These are phyloP conservation scores for Poecile montanus DNA, from an alignment of 2,797 vertebrate genomes.

Conservation along the genomic window DNA sequence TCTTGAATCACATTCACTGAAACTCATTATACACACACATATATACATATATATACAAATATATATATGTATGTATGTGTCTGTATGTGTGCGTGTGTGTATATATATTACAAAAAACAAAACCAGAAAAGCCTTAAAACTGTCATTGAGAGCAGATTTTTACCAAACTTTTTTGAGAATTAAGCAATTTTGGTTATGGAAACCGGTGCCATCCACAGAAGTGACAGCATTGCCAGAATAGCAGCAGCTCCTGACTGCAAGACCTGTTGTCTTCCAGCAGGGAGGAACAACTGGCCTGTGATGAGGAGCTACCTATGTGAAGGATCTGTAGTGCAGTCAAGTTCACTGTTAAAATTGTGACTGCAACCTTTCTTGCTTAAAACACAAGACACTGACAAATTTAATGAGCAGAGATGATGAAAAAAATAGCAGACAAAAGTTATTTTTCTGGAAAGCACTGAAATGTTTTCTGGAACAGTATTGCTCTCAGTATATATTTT, in stretches of 20 bases:
- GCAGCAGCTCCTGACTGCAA: background rate
- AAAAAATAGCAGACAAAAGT: background rate
- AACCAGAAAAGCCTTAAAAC: background rate
- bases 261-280: background rate
- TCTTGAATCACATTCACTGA: background rate
- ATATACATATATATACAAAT: accelerated
- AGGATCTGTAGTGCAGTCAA: background rate
- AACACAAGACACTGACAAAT: background rate
- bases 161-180: background rate
- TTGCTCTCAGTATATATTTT: background rate
- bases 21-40: background rate
- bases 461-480: background rate
- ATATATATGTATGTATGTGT: no score
- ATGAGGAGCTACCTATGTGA: background rate
- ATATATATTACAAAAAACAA: no score
- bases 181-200: background rate
- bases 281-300: background rate
- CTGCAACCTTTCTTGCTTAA: background rate
- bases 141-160: background rate
- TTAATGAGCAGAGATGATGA: background rate
- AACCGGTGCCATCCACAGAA: background rate
- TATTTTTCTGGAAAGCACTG: background rate
- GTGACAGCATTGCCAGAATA: background rate
- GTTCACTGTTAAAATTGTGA: background rate
- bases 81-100: no score